These are phyloP conservation scores for Archegozetes longisetosus DNA, from an alignment of 1,140 invertebrate genomes.

Conservation along the genomic window DNA sequence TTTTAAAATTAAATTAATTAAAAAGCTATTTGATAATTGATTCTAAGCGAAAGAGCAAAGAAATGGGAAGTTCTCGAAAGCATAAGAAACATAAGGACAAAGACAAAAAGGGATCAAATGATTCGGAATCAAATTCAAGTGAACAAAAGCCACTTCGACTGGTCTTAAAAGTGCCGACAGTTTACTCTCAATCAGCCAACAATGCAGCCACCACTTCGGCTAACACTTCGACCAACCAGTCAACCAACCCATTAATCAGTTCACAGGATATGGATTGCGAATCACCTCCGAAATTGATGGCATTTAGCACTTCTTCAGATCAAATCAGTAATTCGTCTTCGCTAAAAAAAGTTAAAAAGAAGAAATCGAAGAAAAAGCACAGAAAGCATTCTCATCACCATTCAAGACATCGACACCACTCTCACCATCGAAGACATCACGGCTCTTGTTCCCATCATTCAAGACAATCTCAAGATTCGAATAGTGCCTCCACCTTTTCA, in stretches of 20 bases:
- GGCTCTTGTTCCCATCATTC: constrained; percentile 17
- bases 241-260: too few relatives aligned
- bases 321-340: constrained; percentile 1
- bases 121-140: constrained; percentile 1
- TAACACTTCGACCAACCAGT: background rate
- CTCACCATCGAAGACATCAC: constrained; percentile 17
- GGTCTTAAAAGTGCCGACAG: constrained; percentile 57
- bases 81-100: constrained; percentile 15
- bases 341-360: constrained; percentile 15
- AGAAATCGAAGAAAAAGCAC: constrained; percentile 20
- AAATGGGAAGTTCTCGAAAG: constrained; percentile 12
- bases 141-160: constrained; percentile 45
- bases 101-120: background rate
- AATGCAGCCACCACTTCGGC: background rate
- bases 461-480: background rate
- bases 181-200: background rate
- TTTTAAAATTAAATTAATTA: too few relatives aligned
- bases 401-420: constrained; percentile 18
- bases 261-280: background rate
- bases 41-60: background rate
- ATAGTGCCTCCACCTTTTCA: constrained; percentile 2
- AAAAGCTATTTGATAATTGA: background rate
- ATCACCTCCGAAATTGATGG: background rate
- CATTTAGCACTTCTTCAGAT: background rate
- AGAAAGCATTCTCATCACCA: constrained; percentile 20